These are phyloP conservation scores for Diloba caeruleocephala DNA, from an alignment of 2,888 invertebrate genomes.

Conservation along the genomic window DNA sequence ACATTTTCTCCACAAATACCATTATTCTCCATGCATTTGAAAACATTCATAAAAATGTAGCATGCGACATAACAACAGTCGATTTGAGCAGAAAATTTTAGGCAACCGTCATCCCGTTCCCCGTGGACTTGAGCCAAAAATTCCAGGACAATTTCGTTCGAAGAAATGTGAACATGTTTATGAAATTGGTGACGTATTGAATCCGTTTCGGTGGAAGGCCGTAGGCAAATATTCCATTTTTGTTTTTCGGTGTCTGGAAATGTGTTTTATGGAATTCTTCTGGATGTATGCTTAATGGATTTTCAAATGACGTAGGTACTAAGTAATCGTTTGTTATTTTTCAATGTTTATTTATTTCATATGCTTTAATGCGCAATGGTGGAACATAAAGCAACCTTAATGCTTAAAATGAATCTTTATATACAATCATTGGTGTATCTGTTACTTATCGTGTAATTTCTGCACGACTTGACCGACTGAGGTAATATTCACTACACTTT, in stretches of 20 bases:
- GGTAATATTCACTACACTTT: too few relatives aligned
- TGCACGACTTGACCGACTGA: too few relatives aligned
- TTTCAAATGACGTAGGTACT: neutral
- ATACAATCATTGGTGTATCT: too few relatives aligned
- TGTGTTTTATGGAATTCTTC: constrained; percentile 2
- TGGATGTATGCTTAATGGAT: constrained; percentile 3
- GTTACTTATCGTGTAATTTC: too few relatives aligned
- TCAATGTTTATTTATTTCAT: too few relatives aligned
- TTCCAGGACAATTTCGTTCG: constrained; percentile 21
- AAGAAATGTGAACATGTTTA: constrained; percentile 29
- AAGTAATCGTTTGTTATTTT: too few relatives aligned
- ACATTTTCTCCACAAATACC: constrained; percentile 1
- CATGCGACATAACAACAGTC: constrained; percentile 30
- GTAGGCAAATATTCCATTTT: constrained; percentile 17
- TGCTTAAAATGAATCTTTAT: too few relatives aligned
- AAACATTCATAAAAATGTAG: constrained; percentile 30
- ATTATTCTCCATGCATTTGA: constrained; percentile 3
- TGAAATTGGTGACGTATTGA: constrained; percentile 47
- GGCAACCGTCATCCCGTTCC: constrained; percentile 22
- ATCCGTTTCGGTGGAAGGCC: constrained; percentile 7
- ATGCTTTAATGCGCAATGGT: too few relatives aligned
- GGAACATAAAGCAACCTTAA: too few relatives aligned
- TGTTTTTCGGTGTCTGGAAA: constrained; percentile 7
- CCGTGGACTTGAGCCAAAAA: constrained; percentile 28
- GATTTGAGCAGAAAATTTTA: constrained; percentile 31